Conservation (phyloP, 1,140 invertebrate genomes). For the Diorhabda elongata region DNA sequence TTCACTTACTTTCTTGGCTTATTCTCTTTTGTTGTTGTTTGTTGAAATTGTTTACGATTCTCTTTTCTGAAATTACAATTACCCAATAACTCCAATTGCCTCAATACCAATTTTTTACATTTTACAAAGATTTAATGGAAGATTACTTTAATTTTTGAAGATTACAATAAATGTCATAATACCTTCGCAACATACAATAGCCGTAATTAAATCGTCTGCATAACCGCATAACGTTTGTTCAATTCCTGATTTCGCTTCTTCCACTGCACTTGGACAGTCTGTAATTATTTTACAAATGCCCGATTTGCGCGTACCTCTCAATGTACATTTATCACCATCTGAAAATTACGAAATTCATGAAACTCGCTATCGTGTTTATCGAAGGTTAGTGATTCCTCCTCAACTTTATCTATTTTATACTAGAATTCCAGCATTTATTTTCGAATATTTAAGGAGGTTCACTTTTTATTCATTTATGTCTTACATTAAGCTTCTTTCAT, state of each 20-base stretch:
- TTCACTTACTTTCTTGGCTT: background rate
- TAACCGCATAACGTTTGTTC: slow-evolving; percentile 39
- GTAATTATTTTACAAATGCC: slow-evolving; percentile 37
- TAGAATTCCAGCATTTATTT: background rate
- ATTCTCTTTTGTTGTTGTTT: background rate
- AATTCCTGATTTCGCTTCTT: slow-evolving; percentile 34
- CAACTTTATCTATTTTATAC: background rate
- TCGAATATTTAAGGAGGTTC: background rate
- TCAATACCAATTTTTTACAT: too few species aligned
- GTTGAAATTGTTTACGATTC: background rate
- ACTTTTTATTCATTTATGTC: background rate
- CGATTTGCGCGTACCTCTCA: slow-evolving; percentile 29
- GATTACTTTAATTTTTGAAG: too few species aligned
- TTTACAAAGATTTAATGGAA: too few species aligned
- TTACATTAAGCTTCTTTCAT: background rate
- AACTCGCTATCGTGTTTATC: background rate
- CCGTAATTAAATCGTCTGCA: slow-evolving; percentile 28
- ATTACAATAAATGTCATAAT: background rate
- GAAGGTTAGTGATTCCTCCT: background rate
- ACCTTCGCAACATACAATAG: slow-evolving; percentile 40
- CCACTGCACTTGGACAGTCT: slow-evolving; percentile 36
- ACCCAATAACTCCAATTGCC: too few species aligned
- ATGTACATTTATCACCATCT: slow-evolving; percentile 34
- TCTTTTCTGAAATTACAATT: too few species aligned
- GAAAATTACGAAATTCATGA: slow-evolving; percentile 14